Percentiles rank a stretch among this genome's conserved stretches.
Conservation (phyloP, 1,140 invertebrate species). For the Akabosia matsudoensis region DNA sequence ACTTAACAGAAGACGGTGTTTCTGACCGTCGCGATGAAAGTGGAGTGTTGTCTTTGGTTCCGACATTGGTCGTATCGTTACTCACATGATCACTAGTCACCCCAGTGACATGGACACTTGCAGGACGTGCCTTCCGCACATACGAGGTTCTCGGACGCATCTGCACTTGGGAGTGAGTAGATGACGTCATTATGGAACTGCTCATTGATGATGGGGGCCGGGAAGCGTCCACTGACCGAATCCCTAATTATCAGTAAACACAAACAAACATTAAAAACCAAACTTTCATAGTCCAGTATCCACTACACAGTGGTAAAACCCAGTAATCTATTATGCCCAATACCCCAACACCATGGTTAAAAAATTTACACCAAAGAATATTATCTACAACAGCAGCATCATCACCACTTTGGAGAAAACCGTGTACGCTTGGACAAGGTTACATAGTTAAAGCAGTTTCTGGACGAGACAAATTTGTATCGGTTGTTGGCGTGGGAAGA, state of each 20-base stretch:
- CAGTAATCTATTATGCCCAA: background rate
- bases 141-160: constrained; percentile 38
- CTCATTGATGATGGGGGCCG: constrained; percentile 40
- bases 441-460: background rate
- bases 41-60: constrained; percentile 2
- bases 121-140: constrained; percentile 39
- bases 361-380: background rate
- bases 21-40: background rate
- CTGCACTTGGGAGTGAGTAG: constrained; percentile 39
- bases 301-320: background rate
- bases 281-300: too few relatives aligned
- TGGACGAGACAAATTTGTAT: background rate
- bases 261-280: background rate
- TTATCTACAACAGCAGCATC: background rate
- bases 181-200: constrained; percentile 37
- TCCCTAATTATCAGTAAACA: background rate
- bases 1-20: background rate
- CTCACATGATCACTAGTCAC: constrained; percentile 6
- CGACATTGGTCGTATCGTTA: background rate
- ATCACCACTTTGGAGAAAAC: background rate
- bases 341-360: background rate
- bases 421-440: background rate
- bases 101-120: constrained; percentile 44
- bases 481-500: background rate
- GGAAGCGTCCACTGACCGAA: constrained; percentile 23